phyloP scores from a whole-genome alignment of 53 echinoderm and acorn worm species.

The Astropecten irregularis region DNA sequence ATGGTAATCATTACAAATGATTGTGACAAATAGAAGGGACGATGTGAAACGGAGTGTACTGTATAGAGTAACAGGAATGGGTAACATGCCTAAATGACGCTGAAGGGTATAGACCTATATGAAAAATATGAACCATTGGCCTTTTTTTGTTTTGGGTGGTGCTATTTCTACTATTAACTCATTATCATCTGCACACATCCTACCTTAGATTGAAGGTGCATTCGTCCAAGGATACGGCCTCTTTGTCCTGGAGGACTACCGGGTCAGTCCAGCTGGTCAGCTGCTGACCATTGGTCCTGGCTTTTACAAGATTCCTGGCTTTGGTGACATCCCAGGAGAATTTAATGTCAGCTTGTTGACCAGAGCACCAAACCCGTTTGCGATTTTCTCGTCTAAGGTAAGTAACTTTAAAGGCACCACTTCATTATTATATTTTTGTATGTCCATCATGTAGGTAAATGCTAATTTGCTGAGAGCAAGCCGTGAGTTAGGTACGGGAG shows the following conservation, averaged over 20 bases:
- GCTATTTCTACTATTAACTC: not conserved
- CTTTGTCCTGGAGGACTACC: slow-evolving; percentile 82
- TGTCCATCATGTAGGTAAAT: not conserved
- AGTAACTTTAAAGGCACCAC: not conserved
- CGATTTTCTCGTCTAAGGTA: slow-evolving; percentile 82
- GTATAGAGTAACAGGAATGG: not conserved
- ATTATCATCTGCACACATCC: not conserved
- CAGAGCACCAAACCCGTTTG: too few relatives aligned
- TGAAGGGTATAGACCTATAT: not conserved
- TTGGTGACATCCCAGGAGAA: too few relatives aligned
- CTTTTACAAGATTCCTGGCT: slow-evolving; percentile 93
- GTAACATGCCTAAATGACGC: not conserved
- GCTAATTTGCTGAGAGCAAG: not conserved
- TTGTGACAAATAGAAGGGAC: too few relatives aligned
- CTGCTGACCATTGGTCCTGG: slow-evolving; percentile 89
- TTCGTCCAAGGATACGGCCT: slow-evolving; percentile 91
- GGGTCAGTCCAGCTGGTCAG: slow-evolving; percentile 80
- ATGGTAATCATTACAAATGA: too few relatives aligned
- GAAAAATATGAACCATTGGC: not conserved
- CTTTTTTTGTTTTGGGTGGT: not conserved
- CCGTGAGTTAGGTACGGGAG: too few relatives aligned
- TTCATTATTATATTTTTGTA: not conserved
- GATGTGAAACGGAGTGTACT: too few relatives aligned
- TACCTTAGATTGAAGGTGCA: not conserved
- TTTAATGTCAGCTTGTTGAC: slow-evolving; percentile 76